Evolutionary conservation across 2,888 invertebrate species (phyloP).

Genomic region (Tipula unca): DNA sequence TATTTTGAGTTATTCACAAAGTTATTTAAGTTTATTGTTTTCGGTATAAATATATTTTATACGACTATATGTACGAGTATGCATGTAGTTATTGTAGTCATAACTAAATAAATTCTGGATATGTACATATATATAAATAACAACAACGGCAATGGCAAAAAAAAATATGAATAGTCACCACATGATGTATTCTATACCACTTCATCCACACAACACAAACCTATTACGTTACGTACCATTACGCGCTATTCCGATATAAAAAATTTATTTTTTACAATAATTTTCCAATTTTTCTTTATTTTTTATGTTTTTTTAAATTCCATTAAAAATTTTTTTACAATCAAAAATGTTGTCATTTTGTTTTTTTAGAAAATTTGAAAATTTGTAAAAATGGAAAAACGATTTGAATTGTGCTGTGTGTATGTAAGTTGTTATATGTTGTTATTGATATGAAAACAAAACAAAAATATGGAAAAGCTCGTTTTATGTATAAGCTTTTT

Average conservation of each 20-base stretch:
- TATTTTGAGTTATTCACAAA: not conserved
- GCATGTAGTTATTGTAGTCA: not conserved
- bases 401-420: not conserved
- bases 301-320: not conserved
- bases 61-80: not conserved
- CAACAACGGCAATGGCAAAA: not conserved
- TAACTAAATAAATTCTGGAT: not conserved
- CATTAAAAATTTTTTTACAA: not conserved
- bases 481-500: not conserved
- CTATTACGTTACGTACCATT: conserved; percentile 8
- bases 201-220: not conserved
- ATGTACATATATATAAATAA: not conserved
- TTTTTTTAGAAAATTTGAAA: not conserved
- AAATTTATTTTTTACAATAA: not conserved
- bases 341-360: not conserved
- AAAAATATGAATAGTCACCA: not conserved
- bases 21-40: not conserved
- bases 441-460: not conserved
- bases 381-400: not conserved
- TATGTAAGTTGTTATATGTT: not conserved
- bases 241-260: not conserved
- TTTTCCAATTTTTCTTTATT: not conserved
- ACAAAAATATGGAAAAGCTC: not conserved
- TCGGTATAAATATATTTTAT: not conserved
- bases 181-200: not conserved